Evolutionary conservation across 2,113 vertebrate species (phyloP).

Genomic region (human): GRCh38 chr2:46696001-46696500

Average conservation of each 20-base stretch:
- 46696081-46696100: constrained; percentile 40
- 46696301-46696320: constrained; percentile 67
- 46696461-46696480: constrained; percentile 64
- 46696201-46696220: constrained; percentile 58
- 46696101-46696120: constrained; percentile 43
- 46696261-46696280: constrained; percentile 5
- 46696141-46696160: constrained; percentile 1
- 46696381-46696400: constrained; percentile 78
- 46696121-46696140: constrained; percentile 43
- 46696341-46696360: constrained; percentile 76
- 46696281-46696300: constrained; percentile 71
- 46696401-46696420: constrained; percentile 74
- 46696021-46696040: neutral
- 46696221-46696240: constrained; percentile 51
- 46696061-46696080: constrained; percentile 37
- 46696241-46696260: constrained; percentile 58
- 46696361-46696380: constrained; percentile 74
- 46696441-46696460: constrained; percentile 71
- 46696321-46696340: constrained; percentile 64
- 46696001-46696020: constrained; percentile 11
- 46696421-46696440: constrained; percentile 73
- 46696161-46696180: constrained; percentile 41
- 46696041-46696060: neutral
- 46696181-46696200: constrained; percentile 54
- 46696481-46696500: constrained; percentile 65